Conservation (phyloP, 2,797 vertebrate species). For the Mormyrus proboscirostris region DNA sequence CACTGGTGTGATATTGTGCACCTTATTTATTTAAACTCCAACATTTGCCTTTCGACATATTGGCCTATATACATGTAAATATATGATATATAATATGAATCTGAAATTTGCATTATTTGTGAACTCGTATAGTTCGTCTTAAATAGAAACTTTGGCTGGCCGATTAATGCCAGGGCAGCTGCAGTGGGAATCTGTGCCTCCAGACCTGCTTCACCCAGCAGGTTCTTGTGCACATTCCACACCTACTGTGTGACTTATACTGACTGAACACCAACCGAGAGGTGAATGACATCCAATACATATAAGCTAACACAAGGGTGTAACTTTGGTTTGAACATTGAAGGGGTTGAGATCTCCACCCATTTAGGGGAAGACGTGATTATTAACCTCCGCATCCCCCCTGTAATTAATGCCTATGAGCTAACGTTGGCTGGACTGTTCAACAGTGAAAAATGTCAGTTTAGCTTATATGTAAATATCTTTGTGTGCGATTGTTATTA, state of each 20-base stretch:
- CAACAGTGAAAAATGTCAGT: neutral
- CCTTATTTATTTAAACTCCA: neutral
- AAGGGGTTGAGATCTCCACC: too few species aligned
- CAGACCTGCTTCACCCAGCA: neutral
- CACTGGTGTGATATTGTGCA: neutral
- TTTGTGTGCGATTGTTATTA: neutral
- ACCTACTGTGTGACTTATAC: neutral
- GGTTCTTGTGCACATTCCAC: neutral
- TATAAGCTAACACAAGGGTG: too few species aligned
- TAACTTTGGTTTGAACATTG: too few species aligned
- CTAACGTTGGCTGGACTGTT: too few species aligned
- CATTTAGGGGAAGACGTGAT: neutral
- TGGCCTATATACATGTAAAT: neutral
- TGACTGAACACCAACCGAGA: neutral
- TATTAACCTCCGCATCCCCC: neutral
- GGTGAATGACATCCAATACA: neutral
- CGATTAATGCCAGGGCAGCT: neutral
- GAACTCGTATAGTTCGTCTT: neutral
- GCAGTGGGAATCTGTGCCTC: neutral
- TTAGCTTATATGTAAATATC: neutral
- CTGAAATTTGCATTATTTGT: neutral
- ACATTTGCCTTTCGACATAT: neutral
- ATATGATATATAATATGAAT: neutral
- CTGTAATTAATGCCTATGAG: neutral
- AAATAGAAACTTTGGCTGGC: neutral